Conservation (phyloP, 2,113 vertebrate genomes). For the Syngnathus typhle region DNA sequence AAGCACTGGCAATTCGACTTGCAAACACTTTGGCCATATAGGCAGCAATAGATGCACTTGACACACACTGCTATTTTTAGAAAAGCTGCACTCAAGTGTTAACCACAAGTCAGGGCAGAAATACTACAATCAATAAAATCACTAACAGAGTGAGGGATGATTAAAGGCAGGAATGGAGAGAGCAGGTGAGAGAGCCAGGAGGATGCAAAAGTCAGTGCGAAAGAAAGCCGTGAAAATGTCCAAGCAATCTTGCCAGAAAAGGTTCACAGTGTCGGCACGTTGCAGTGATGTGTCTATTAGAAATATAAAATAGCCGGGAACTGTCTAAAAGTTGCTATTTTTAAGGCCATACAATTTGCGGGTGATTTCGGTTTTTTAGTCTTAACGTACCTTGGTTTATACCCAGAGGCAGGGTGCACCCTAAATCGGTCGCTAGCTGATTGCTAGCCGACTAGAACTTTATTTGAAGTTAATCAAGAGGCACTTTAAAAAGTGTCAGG, state of each 20-base stretch:
- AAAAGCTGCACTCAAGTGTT: constrained; percentile 9
- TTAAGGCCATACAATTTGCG: background rate
- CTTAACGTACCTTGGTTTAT: too few relatives aligned
- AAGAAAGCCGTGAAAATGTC: background rate
- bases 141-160: constrained; percentile 7
- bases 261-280: background rate
- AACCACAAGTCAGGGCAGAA: constrained; percentile 1
- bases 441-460: too few relatives aligned
- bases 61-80: background rate
- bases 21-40: background rate
- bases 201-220: background rate
- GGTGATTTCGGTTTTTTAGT: too few relatives aligned
- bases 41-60: background rate
- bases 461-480: too few relatives aligned
- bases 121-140: constrained; percentile 25
- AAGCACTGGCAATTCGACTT: background rate
- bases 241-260: background rate
- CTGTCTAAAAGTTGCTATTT: background rate
- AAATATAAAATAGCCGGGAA: background rate
- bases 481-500: too few relatives aligned
- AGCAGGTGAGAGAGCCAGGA: background rate
- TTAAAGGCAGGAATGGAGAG: constrained; percentile 8
- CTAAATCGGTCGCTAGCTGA: too few relatives aligned
- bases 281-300: background rate
- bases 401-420: too few relatives aligned